These are phyloP conservation scores for Karalla daura DNA, from an alignment of 2,797 vertebrate genomes.

Conservation along the genomic window DNA sequence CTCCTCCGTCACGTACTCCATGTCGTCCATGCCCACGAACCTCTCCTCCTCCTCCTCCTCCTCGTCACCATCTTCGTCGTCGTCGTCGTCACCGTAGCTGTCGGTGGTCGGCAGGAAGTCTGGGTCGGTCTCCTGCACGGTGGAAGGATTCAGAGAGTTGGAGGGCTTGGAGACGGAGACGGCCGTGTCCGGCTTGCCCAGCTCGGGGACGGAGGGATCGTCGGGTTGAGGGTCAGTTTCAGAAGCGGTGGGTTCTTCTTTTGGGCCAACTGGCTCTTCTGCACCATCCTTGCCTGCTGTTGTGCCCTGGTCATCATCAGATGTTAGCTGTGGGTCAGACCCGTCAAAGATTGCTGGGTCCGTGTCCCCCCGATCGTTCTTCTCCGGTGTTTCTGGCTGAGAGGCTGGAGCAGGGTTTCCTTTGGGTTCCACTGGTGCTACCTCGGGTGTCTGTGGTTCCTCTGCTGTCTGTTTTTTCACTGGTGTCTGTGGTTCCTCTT, in stretches of 20 bases:
- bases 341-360: fast-evolving
- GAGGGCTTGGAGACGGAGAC: neutral
- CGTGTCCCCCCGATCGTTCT: fast-evolving
- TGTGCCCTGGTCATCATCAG: fast-evolving
- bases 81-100: neutral
- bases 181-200: neutral
- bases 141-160: neutral
- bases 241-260: neutral
- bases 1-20: too few species aligned
- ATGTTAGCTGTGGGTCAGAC: fast-evolving
- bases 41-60: too few species aligned
- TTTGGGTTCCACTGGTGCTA: neutral
- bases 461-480: too few species aligned
- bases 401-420: fast-evolving
- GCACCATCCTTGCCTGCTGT: fast-evolving
- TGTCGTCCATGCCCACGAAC: fast-evolving
- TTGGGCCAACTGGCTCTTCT: fast-evolving
- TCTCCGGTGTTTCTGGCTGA: fast-evolving
- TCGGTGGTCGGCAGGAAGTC: neutral
- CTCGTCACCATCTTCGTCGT: neutral
- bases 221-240: too few species aligned
- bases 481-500: too few species aligned
- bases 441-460: too few species aligned
- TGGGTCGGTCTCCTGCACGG: neutral
- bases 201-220: neutral